phyloP scores from a whole-genome alignment of 2,888 invertebrate species.

The Adelphocoris suturalis region DNA sequence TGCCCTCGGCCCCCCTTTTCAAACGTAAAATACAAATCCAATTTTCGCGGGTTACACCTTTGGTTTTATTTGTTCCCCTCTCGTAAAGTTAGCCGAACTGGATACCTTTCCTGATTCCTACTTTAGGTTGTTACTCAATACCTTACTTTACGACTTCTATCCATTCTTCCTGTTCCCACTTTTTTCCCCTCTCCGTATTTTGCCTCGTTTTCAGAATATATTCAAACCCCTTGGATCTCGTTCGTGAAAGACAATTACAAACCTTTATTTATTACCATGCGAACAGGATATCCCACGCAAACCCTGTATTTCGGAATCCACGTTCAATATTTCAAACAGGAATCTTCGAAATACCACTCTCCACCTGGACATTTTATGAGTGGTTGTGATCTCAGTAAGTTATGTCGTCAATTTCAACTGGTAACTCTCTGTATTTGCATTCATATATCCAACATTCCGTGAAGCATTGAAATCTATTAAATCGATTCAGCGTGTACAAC shows the following conservation, averaged over 20 bases:
- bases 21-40: constrained; percentile 71
- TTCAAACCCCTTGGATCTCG: neutral
- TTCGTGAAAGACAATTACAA: neutral
- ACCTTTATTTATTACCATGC: neutral
- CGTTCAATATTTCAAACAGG: too few species aligned
- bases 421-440: too few species aligned
- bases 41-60: constrained; percentile 69
- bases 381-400: too few species aligned
- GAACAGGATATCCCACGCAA: too few species aligned
- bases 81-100: constrained; percentile 68
- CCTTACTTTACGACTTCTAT: constrained; percentile 65
- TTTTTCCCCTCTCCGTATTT: constrained; percentile 30
- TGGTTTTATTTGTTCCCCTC: constrained; percentile 66
- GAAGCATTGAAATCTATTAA: too few species aligned
- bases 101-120: constrained; percentile 65
- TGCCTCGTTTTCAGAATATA: neutral
- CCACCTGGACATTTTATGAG: too few species aligned
- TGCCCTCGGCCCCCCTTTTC: constrained; percentile 43
- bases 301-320: too few species aligned
- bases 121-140: constrained; percentile 70
- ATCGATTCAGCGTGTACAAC: too few species aligned
- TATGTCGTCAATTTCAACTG: too few species aligned
- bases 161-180: constrained; percentile 29
- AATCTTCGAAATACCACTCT: too few species aligned
- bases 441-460: too few species aligned